A percentile compares a stretch with the other conserved stretches of the same genome.
Evolutionary conservation across 2,888 invertebrate genomes (phyloP).

Genomic region (Pseudanteris insignis): DNA sequence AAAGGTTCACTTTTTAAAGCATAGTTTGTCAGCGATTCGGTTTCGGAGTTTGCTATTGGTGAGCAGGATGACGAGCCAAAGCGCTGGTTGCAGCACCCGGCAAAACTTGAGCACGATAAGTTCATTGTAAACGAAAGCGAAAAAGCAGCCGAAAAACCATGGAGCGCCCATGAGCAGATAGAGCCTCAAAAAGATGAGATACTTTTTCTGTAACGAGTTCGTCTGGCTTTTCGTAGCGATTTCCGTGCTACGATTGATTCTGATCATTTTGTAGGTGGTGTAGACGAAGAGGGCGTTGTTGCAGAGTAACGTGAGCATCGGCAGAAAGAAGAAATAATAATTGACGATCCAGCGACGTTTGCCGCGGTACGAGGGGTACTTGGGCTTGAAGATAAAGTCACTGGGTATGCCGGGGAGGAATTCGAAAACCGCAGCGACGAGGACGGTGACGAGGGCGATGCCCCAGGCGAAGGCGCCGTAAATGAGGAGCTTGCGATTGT

Average conservation of each 20-base stretch:
- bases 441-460: conserved; percentile 47
- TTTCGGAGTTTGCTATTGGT: conserved; percentile 12
- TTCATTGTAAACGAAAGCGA: conserved; percentile 49
- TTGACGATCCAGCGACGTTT: conserved; percentile 49
- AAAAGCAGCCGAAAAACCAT: conserved; percentile 53
- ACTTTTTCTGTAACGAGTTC: conserved; percentile 49
- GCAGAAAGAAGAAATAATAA: conserved; percentile 53
- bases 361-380: conserved; percentile 45
- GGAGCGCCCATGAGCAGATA: conserved; percentile 57
- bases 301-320: conserved; percentile 49
- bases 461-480: conserved; percentile 49
- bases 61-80: conserved; percentile 52
- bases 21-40: conserved; percentile 13
- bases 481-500: conserved; percentile 46
- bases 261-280: conserved; percentile 52
- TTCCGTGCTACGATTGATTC: conserved; percentile 50
- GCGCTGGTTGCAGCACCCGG: conserved; percentile 50
- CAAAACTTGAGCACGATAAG: conserved; percentile 52
- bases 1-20: neutral
- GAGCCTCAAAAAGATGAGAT: conserved; percentile 51
- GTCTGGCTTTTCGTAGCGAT: conserved; percentile 48
- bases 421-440: conserved; percentile 49
- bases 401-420: conserved; percentile 43
- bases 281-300: conserved; percentile 54
- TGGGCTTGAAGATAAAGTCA: conserved; percentile 46